These are phyloP conservation scores for Synodontis membranacea DNA, from an alignment of 2,113 vertebrate genomes.

Conservation along the genomic window DNA sequence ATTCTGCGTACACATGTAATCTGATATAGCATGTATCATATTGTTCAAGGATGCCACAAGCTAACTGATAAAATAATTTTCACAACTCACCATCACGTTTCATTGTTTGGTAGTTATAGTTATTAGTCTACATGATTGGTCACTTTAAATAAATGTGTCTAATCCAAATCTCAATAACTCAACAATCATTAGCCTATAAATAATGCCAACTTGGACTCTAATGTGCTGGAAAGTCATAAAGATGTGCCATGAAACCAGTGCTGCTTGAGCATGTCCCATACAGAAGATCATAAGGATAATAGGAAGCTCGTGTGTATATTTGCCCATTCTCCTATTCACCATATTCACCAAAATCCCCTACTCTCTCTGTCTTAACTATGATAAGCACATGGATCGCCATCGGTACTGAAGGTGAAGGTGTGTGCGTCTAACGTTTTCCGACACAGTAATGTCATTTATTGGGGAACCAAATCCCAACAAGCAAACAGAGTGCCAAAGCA, in stretches of 20 bases:
- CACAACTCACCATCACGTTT: background rate
- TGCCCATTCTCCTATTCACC: slow-evolving; percentile 1
- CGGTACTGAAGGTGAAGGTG: slow-evolving; percentile 1
- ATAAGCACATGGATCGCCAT: slow-evolving; percentile 31
- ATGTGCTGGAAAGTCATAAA: background rate
- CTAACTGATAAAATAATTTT: background rate
- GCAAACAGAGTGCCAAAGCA: background rate
- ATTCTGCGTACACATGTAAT: background rate
- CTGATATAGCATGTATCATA: background rate
- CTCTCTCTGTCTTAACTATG: slow-evolving; percentile 26
- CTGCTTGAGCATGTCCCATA: background rate
- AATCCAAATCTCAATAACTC: background rate
- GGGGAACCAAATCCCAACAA: background rate
- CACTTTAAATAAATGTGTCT: background rate
- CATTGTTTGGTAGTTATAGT: background rate
- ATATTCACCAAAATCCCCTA: slow-evolving; percentile 18
- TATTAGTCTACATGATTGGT: background rate
- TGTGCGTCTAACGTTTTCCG: background rate
- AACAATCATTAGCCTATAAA: background rate
- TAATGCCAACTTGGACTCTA: background rate
- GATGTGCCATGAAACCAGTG: background rate
- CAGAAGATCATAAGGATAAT: background rate
- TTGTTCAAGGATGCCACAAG: background rate
- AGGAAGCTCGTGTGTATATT: background rate
- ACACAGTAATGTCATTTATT: background rate